Base-by-base conservation (phyloP, 2,888 invertebrate genomes). In the Clitarchus hookeri region DNA sequence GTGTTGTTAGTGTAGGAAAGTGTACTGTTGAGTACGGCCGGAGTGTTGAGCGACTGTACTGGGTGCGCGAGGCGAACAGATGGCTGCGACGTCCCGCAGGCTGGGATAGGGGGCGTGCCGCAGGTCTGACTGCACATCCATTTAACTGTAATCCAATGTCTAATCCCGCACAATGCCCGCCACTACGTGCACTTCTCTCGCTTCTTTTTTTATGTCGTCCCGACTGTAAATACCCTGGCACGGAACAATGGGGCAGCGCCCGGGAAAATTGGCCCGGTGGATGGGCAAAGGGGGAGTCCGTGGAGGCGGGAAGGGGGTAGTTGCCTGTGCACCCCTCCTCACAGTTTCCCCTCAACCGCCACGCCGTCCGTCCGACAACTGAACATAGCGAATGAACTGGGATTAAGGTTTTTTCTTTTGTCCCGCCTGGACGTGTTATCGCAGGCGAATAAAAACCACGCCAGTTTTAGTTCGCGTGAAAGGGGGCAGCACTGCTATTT, bases 71-170 rank as follows among this genome's bases (percentile, higher is more conserved):
- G 65, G 65, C 65, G 65, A 65, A 19, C 65, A 65, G 65, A 65
- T 65, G 65, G 65, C 65, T n/a, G 65, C 3, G 65, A 65, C 65
- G 65, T 65, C 65, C 65, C n/a, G 65, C 23, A 1, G 23, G 13
- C n/a, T 11, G 65, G 65, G 23, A 8, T 23, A 65, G 65, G n/a
- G n/a, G 65, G 65, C 65, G 65, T 65, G 65, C 11, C 16, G 23
- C 65, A 65, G 65, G 16, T 65, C 65, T 65, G 65, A 65, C 65
- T 65, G 65, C 65, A 65, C 65, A 65, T 65, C 65, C 65, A 65
- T 65, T 65, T 65, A 65, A 65, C 65, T 65, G 65, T 65, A 65
- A 65, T 65, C 65, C 65, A 65, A 65, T 65, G 65, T 65, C 65
- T 65, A 65, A 65, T 65, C 65, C 65, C n/a, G 65, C 65, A 65